Evolutionary conservation across 2,888 invertebrate genomes (phyloP).

Genomic region (Gibbula magus): DNA sequence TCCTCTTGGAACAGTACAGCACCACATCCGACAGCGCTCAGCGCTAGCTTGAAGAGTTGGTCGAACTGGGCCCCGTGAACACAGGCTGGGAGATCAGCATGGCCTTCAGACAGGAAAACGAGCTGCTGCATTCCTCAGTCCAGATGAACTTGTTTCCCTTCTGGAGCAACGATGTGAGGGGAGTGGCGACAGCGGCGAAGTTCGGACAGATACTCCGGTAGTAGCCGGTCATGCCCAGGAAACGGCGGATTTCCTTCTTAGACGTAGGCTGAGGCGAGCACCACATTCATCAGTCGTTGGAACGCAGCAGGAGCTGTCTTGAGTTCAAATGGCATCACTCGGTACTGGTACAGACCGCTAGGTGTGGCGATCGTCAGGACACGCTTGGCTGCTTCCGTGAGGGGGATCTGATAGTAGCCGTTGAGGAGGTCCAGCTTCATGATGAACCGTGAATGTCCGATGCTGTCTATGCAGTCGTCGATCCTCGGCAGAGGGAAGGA

Average conservation of each 20-base stretch:
- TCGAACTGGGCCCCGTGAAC: slow-evolving; percentile 43
- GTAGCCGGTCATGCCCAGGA: slow-evolving; percentile 40
- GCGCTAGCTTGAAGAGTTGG: slow-evolving; percentile 41
- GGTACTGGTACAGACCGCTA: no score
- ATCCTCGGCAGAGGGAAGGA: no score
- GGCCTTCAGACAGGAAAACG: no score
- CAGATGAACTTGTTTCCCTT: slow-evolving; percentile 50
- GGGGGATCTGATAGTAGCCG: no score
- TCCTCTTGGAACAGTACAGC: slow-evolving; percentile 48
- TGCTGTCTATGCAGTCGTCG: slow-evolving; percentile 52
- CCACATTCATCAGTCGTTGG: slow-evolving; percentile 38
- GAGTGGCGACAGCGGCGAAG: slow-evolving; percentile 35
- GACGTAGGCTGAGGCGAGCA: no score
- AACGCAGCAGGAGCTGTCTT: slow-evolving; percentile 45
- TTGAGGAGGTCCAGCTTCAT: slow-evolving; percentile 49
- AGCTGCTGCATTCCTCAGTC: slow-evolving; percentile 51
- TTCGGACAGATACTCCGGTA: slow-evolving; percentile 42
- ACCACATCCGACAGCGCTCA: slow-evolving; percentile 57
- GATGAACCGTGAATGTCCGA: slow-evolving; percentile 47
- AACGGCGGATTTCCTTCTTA: no score
- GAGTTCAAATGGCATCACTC: slow-evolving; percentile 50
- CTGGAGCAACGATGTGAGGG: slow-evolving; percentile 29
- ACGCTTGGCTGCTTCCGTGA: no score
- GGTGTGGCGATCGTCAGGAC: no score
- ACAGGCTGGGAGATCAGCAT: no score